Conservation (phyloP, 2,888 invertebrate genomes). For the Anticlea derivata region DNA sequence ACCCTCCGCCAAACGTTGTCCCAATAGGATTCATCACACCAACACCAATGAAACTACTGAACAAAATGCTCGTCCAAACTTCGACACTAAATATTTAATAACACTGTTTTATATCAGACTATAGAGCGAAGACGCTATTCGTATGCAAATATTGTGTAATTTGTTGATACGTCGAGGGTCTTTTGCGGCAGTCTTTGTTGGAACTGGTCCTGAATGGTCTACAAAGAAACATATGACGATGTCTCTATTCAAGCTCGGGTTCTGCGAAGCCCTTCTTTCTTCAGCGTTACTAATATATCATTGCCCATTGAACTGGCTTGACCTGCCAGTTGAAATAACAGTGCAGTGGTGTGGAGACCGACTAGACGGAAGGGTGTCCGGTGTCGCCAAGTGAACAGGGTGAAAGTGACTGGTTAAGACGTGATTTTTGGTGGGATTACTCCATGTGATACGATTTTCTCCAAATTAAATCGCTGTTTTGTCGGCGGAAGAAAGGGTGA, state of each 20-base stretch:
- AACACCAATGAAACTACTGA: constrained; percentile 40
- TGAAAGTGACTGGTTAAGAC: constrained; percentile 15
- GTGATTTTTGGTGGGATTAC: constrained; percentile 7
- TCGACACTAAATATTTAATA: constrained; percentile 69
- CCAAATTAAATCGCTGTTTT: constrained; percentile 9
- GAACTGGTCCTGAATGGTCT: constrained; percentile 67
- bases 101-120: constrained; percentile 63
- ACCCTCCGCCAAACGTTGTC: constrained; percentile 2
- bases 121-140: constrained; percentile 61
- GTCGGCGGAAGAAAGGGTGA: constrained; percentile 12
- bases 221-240: constrained; percentile 76
- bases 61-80: constrained; percentile 56
- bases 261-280: constrained; percentile 57
- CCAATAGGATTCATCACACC: constrained; percentile 6
- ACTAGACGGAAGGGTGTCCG: constrained; percentile 24
- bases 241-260: constrained; percentile 66
- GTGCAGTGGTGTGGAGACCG: constrained; percentile 46
- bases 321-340: constrained; percentile 75
- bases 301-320: constrained; percentile 48
- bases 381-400: constrained; percentile 18
- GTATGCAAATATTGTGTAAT: constrained; percentile 81
- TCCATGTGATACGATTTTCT: constrained; percentile 3
- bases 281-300: constrained; percentile 66
- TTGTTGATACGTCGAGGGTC: constrained; percentile 81
- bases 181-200: constrained; percentile 78